These are phyloP conservation scores for Elaphurus davidianus DNA, from an alignment of 2,113 vertebrate species.

Conservation along the genomic window DNA sequence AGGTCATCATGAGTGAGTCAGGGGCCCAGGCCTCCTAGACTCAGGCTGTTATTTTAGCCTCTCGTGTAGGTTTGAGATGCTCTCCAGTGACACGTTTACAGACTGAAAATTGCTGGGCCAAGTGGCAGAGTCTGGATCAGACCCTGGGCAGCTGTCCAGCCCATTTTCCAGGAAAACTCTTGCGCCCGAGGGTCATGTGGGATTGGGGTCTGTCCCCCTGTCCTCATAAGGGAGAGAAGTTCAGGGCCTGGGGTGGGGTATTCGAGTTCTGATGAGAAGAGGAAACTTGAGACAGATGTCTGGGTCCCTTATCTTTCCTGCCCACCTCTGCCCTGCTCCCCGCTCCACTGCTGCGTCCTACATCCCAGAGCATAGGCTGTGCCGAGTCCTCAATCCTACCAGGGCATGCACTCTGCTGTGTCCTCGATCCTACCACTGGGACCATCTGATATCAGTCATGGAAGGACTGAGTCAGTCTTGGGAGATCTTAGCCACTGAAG, in stretches of 20 bases:
- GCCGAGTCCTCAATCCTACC: background rate
- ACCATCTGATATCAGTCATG: background rate
- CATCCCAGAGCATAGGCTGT: too few species aligned
- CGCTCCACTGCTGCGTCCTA: rapidly evolving
- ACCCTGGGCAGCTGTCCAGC: rapidly evolving
- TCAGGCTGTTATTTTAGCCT: rapidly evolving
- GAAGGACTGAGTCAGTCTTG: background rate
- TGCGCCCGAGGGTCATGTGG: rapidly evolving
- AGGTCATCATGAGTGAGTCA: background rate
- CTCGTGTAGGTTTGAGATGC: rapidly evolving
- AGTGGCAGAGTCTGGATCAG: background rate
- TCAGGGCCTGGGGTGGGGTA: background rate
- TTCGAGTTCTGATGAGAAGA: background rate
- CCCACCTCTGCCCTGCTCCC: background rate
- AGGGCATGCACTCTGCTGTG: rapidly evolving
- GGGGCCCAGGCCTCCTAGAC: background rate
- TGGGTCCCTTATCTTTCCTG: background rate
- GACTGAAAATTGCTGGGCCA: background rate
- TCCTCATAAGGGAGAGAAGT: background rate
- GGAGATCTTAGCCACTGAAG: background rate
- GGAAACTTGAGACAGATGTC: background rate
- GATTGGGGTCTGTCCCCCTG: rapidly evolving
- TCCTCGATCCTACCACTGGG: rapidly evolving
- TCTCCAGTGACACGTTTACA: too few species aligned
- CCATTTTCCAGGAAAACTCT: background rate